Evolutionary conservation across 2,888 invertebrate genomes (phyloP), one percentile per base, ranked within the genome.

Genomic region (Antitype chi): DNA sequence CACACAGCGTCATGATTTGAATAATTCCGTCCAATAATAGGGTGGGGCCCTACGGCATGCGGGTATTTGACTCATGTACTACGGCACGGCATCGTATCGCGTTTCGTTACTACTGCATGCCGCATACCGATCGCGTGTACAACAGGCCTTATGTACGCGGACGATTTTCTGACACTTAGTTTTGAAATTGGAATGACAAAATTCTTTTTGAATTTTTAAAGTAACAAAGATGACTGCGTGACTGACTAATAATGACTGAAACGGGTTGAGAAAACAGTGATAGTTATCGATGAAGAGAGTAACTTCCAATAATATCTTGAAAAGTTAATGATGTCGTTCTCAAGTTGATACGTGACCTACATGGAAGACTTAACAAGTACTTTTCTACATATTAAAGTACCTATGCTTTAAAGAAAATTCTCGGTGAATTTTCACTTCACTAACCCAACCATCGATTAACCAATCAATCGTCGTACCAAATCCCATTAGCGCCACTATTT

Each of bases 21-120:
- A 94, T 94, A 94, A 95, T 95, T 92, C 90, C 87, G 89, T 93
- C 92, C 93, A 94, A 94, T 94, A 94, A 94, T 93, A 93, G 93
- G 93, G 76, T 70, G 94, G 93, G 91, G 90, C 93, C 93, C 90
- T 90, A 87, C 70, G 85, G 89, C 87, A 95, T 95, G 94, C 95
- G 95, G 95, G 96, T 89, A 92, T 94, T 88, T 91, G 86, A 91
- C 89, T 90, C 90, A 93, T 93, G 93, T 95, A 94, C 94, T 93
- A 94, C 87, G 95, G 94, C 92, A 95, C 93, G 95, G 94, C 91
- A 94, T 92, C 91, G 93, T 92, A 93, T 90, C 89, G 91, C 88
- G 86, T 89, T 90, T 90, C 80, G 85, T 87, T 89, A 89, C 90
- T 89, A 92, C 92, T 92, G 93, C 92, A 92, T 90, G 89, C 89